These are phyloP conservation scores for Uloborus plumipes DNA, from an alignment of 2,888 invertebrate genomes.

Conservation along the genomic window DNA sequence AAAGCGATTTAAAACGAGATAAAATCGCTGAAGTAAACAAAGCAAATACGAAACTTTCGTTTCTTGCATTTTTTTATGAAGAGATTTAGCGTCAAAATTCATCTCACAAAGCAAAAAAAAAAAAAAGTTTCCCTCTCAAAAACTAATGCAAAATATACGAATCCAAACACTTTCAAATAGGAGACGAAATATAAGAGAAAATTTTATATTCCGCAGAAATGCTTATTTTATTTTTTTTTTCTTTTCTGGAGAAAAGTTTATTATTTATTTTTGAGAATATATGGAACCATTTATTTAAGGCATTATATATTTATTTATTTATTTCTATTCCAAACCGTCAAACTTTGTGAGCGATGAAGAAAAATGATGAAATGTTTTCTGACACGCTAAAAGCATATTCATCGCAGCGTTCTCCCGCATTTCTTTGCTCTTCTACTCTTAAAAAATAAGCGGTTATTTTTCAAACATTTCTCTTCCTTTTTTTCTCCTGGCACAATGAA, in stretches of 20 bases:
- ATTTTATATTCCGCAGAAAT: too few relatives aligned
- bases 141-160: constrained; percentile 32
- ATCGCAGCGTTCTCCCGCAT: constrained; percentile 25
- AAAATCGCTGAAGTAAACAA: background rate
- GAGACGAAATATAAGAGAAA: background rate
- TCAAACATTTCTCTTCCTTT: constrained; percentile 13
- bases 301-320: constrained; percentile 55
- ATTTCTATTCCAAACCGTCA: constrained; percentile 52
- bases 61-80: background rate
- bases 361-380: constrained; percentile 49
- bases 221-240: too few relatives aligned
- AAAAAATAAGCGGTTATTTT: background rate
- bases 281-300: constrained; percentile 56
- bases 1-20: too few relatives aligned
- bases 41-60: background rate
- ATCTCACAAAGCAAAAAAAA: background rate
- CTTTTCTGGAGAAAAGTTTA: background rate
- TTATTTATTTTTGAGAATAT: constrained; percentile 17
- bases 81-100: constrained; percentile 2
- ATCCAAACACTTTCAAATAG: constrained; percentile 12
- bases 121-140: constrained; percentile 32
- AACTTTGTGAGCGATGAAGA: constrained; percentile 49
- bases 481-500: constrained; percentile 41
- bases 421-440: constrained; percentile 4
- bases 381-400: constrained; percentile 62